Base-by-base conservation (phyloP, 2,113 vertebrate species). In the Sterna hirundo region DNA sequence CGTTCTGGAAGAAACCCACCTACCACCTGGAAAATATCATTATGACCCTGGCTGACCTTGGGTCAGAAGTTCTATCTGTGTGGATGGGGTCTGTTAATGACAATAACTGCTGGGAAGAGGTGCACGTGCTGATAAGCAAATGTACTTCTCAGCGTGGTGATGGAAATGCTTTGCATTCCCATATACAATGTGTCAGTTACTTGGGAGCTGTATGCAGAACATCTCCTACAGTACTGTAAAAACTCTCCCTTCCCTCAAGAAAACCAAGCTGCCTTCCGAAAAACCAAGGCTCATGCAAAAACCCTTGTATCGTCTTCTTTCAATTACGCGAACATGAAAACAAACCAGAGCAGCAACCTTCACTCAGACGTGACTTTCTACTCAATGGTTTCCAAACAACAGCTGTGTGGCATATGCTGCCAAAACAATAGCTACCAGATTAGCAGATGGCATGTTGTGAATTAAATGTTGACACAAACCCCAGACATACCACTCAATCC, bases 351-450 rank as follows among this genome's bases (percentile, higher is more conserved):
- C 90, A 87, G 66, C 18, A 68, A 36, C 19, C 55, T 80, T 85
- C 62, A 42, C 58, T 85, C 49, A 55, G 30, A 74, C 2, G 3
- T 62, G n/a, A 52, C 71, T 92, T 78, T 83, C 92, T 94, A 46
- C 61, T 85, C 58, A 61, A 13, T 68, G 52, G 34, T 64, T 96
- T 92, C 74, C 90, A 88, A 92, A 96, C 71, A 93, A 77, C 94
- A 95, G 71, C 27, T 44, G 78, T 1, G 2, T 55, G 91, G 42
- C 62, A 79, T 36, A 75, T 94, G 83, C 90, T 88, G 93, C 92
- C 90, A 85, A 93, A 95, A 96, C 95, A 97, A 94, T 90, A 97
- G 79, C 88, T 91, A 83, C 61, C 62, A 91, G 83, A 74, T 88
- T 60, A 95, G 81, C 94, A 97, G 92, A 95, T 93, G 88, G 83